phyloP scores from a whole-genome alignment of 2,797 vertebrate species.

The Darevskia nairensis region DNA sequence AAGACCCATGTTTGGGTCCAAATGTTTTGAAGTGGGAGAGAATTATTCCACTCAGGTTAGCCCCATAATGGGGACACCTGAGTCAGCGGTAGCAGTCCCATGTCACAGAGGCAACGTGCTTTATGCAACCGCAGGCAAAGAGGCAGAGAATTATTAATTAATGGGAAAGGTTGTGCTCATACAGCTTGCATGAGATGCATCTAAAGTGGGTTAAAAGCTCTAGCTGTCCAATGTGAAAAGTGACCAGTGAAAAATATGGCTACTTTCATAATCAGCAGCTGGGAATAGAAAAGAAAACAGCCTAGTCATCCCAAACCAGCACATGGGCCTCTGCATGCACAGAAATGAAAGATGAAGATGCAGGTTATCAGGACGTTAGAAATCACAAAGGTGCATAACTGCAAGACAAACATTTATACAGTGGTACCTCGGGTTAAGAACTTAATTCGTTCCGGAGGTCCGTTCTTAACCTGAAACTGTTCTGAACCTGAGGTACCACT shows the following conservation, averaged over 20 bases:
- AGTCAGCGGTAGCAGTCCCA: background rate
- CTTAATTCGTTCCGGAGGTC: too few species aligned
- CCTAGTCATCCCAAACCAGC: background rate
- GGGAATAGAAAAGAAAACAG: background rate
- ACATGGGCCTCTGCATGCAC: background rate
- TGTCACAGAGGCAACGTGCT: background rate
- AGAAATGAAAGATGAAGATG: background rate
- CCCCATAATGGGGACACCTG: background rate
- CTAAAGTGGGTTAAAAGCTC: conserved; percentile 24
- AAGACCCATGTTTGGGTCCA: background rate
- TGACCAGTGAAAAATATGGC: conserved; percentile 15
- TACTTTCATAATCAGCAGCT: background rate
- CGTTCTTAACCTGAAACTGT: too few species aligned
- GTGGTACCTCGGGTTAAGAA: too few species aligned
- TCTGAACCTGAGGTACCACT: too few species aligned
- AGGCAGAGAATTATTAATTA: background rate
- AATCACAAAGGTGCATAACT: conserved; percentile 36
- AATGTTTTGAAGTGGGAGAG: background rate
- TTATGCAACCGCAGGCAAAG: background rate
- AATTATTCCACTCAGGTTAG: background rate
- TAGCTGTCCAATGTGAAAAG: conserved; percentile 18
- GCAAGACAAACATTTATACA: background rate
- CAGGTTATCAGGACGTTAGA: background rate
- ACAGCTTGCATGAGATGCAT: conserved; percentile 17
- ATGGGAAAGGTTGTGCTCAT: background rate